These are phyloP conservation scores for Lynx canadensis DNA, from an alignment of 2,113 vertebrate species.

Conservation along the genomic window DNA sequence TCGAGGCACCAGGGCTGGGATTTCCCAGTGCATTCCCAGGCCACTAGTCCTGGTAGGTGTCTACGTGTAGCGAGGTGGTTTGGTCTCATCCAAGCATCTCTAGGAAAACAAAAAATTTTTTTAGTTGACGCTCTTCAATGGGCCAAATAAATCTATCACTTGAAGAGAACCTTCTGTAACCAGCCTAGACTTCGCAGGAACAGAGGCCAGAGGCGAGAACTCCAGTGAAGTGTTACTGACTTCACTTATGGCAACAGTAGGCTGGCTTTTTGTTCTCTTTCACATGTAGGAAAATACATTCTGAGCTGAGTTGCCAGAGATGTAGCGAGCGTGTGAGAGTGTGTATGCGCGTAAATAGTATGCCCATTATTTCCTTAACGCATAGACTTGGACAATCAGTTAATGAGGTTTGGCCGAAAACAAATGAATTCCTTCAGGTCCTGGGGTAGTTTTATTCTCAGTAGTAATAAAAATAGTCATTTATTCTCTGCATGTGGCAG, in stretches of 20 bases:
- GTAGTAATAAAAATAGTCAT: conserved; percentile 1
- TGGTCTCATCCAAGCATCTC: neutral
- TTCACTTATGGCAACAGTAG: neutral
- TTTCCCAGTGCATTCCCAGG: neutral
- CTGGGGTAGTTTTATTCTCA: conserved; percentile 44
- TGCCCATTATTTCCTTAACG: neutral
- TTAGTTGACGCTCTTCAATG: neutral
- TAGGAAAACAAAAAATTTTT: neutral
- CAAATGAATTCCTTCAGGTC: conserved; percentile 25
- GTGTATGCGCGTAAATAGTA: neutral
- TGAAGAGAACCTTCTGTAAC: neutral
- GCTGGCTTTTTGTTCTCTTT: neutral
- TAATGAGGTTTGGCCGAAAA: conserved; percentile 50
- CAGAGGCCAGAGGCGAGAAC: neutral
- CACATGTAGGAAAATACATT: neutral
- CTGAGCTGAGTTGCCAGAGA: neutral
- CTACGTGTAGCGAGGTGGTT: neutral
- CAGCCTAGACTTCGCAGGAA: neutral
- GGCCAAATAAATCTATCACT: neutral
- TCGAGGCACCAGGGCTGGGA: neutral
- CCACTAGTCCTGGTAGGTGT: neutral
- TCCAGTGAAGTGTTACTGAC: neutral
- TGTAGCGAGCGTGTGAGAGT: neutral
- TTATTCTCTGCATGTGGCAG: neutral
- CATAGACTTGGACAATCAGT: neutral